A percentile compares a stretch with the other conserved stretches of the same genome.
phyloP scores from a whole-genome alignment of 2,888 invertebrate species.

The Bugula neritina region DNA sequence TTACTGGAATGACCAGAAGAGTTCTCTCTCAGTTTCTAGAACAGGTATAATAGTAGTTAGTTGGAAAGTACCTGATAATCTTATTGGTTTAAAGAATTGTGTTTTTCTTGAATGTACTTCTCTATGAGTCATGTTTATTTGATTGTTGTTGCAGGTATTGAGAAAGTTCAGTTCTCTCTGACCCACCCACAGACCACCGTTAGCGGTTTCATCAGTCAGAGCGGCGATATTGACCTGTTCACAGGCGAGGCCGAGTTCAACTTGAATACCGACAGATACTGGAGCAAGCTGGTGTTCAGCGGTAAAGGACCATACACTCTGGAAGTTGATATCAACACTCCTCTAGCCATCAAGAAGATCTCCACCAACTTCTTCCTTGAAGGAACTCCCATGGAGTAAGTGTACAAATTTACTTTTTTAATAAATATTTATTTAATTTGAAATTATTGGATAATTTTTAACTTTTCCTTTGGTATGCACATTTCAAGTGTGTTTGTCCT shows the following conservation, averaged over 20 bases:
- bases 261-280: not conserved
- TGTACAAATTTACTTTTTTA: no score
- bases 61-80: no score
- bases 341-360: constrained; percentile 6
- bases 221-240: not conserved
- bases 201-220: constrained; percentile 13
- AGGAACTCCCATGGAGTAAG: constrained; percentile 6
- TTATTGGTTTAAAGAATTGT: no score
- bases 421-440: no score
- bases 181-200: constrained; percentile 33
- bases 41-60: not conserved
- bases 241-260: constrained; percentile 9
- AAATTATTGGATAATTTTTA: no score
- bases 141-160: not conserved
- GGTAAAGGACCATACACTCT: constrained; percentile 1
- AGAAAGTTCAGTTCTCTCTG: constrained; percentile 15
- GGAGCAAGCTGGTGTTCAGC: constrained; percentile 20
- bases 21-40: not conserved
- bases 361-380: constrained; percentile 1
- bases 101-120: no score
- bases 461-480: no score
- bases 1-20: constrained; percentile 15
- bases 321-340: not conserved
- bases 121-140: no score
- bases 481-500: no score